Evolutionary conservation across 2,797 vertebrate genomes (phyloP), one percentile per base, ranked within the genome.

Genomic region (Acipenser transmontanus): DNA sequence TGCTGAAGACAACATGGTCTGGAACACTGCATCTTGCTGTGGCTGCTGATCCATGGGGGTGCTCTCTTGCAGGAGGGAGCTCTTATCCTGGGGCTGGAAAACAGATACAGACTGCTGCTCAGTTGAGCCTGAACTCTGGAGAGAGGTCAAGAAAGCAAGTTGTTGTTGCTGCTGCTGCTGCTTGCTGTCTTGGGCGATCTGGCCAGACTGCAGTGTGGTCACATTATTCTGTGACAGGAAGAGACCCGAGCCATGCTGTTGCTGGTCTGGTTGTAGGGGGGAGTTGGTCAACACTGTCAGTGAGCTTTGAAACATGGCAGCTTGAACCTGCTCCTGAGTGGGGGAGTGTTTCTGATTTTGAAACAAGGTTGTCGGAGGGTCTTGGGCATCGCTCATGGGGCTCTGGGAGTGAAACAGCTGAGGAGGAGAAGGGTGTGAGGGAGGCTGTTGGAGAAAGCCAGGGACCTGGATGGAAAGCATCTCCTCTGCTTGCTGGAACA

Each of bases 401-500:
- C 85, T 91, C 47, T 93, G 88, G 71, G 91, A 89, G 82, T 97
- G 96, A 81, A 96, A 99, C 71, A 98, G 89, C 50, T 84, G 89
- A 74, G 95, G 93, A 9, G 95, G 91, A 71, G 96, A 93, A 66
- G 95, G 76, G 74, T 88, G 85, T 59, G 88, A 77, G 5, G 91
- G 77, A 7, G 94, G 80, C 81, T 95, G 96, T 49, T 95, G 96
- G 74, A 98, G 89, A 74, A 95, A 99, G 78, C 82, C 90, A 61
- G 87, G 84, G 0, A 93, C 88, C 76, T 96, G 95, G 75, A 97
- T 93, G 0, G 94, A 91, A 70, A 98, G 90, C 49, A 98, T 90
- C 54, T 97, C 93, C 70, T 86, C 93, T 0, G 91, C 81, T 66
- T 95, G 95, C 70, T 96, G 95, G 78, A 95, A 99, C 49, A 99